Evolutionary conservation across 2,888 invertebrate genomes (phyloP), one percentile per base, ranked within the genome.

Genomic region (Temnothorax ravouxi): DNA sequence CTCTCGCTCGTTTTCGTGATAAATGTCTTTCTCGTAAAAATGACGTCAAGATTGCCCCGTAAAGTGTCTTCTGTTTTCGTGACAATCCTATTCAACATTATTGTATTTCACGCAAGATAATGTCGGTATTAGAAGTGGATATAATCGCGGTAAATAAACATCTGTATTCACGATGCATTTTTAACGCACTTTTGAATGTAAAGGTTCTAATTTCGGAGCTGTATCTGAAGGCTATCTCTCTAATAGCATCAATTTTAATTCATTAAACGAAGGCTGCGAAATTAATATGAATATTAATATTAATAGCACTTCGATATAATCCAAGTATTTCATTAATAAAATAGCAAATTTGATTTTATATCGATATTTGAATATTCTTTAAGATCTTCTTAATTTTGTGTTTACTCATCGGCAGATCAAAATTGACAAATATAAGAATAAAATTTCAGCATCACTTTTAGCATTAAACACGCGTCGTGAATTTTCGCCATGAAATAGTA

Each of bases 1-100:
- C 18, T 34, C 34, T 61, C 44, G 44, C 21, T 34, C 56, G 21
- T 71, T 71, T 41, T 59, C 18, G 34, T 59, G 56, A 52, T 54
- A 54, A 69, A 77, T 77, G 71, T 77, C 52, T 44, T 29, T 15
- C 54, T 21, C 25, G n/a, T 77, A 69, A 77, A 41, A 69, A 69
- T 54, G 29, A 13, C 54, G 54, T 52, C 47, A n/a, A 52, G 9
- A 54, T 54, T n/a, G 13, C 3, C 41, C 54, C 15, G 71, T 15
- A 21, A 29, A 69, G 13, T 69, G 9, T 44, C 21, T 47, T 34
- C 18, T 41, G 25, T 77, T 25, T 77, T 34, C 21, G 21, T 56
- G 21, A 47, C 15, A 21, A 11, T 67, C 1, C 5, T 59, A 18
- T 2, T 18, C 3, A 2, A 52, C 41, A 54, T 69, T 47, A 34